Conservation (phyloP, 2,797 vertebrate genomes). For the Pygocentrus nattereri region DNA sequence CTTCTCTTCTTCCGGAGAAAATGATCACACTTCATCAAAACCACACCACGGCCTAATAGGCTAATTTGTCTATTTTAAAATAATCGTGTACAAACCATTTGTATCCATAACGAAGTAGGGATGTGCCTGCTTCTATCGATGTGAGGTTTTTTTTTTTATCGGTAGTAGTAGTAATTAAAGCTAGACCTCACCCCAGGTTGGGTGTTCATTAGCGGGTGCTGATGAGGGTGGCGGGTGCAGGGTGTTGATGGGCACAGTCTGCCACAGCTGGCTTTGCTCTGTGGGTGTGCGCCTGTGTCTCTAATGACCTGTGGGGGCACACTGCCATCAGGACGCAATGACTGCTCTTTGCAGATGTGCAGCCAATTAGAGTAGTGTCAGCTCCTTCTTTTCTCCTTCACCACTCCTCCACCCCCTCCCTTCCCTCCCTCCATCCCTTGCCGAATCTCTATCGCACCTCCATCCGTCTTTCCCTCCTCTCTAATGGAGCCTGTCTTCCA, state of each 20-base stretch:
- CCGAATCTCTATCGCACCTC: conserved; percentile 33
- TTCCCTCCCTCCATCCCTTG: conserved; percentile 24
- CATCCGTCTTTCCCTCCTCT: conserved; percentile 43
- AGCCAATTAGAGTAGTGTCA: conserved; percentile 57
- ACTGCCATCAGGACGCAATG: conserved; percentile 28
- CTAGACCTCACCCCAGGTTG: conserved; percentile 34
- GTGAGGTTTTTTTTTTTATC: conserved; percentile 31
- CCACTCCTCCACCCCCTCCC: conserved; percentile 17
- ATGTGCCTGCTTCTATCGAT: background rate
- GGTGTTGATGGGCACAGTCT: conserved; percentile 20
- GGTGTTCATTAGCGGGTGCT: conserved; percentile 52
- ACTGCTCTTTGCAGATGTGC: conserved; percentile 56
- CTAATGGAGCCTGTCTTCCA: conserved; percentile 59
- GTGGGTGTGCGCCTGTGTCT: conserved; percentile 2
- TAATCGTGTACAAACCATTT: conserved; percentile 35
- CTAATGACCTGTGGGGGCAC: conserved; percentile 53
- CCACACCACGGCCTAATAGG: conserved; percentile 42
- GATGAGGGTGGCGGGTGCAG: conserved; percentile 30
- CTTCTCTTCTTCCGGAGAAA: conserved; percentile 23
- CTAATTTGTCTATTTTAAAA: conserved; percentile 59
- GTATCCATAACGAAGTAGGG: conserved; percentile 36
- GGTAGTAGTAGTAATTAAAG: conserved; percentile 48
- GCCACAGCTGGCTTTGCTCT: conserved; percentile 5
- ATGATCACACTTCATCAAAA: conserved; percentile 48
- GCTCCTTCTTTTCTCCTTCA: conserved; percentile 14